Percentiles rank a stretch among this genome's conserved stretches.
Evolutionary conservation across 2,797 vertebrate genomes (phyloP).

Genomic region (Anas capensis): DNA sequence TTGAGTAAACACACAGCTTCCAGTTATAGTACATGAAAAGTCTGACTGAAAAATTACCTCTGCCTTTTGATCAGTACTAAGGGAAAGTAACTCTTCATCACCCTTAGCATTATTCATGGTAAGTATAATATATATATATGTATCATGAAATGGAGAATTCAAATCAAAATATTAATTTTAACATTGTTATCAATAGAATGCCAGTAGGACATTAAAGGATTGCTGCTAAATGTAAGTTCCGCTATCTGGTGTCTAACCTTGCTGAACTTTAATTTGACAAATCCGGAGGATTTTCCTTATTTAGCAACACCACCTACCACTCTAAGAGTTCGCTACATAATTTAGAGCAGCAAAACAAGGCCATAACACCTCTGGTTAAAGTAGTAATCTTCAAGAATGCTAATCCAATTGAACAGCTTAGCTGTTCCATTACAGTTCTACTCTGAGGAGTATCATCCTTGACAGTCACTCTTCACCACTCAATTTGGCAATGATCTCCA

Average conservation of each 20-base stretch:
- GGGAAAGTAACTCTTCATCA: not conserved
- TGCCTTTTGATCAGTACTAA: not conserved
- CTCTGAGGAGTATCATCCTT: not conserved
- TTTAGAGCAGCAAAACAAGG: conserved; percentile 36
- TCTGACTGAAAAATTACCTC: not conserved
- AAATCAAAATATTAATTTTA: not conserved
- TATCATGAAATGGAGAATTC: not conserved
- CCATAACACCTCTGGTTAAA: conserved; percentile 25
- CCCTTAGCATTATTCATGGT: not conserved
- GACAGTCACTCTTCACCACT: not conserved
- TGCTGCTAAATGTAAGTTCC: not conserved
- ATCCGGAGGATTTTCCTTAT: conserved; percentile 68
- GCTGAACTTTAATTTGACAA: conserved; percentile 49
- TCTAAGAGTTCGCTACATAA: not conserved
- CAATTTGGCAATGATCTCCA: not conserved
- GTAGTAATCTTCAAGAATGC: conserved; percentile 59
- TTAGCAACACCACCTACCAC: conserved; percentile 45
- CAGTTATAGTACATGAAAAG: not conserved
- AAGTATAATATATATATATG: not conserved
- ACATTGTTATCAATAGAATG: not conserved
- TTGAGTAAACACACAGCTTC: not conserved
- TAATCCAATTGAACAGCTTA: conserved; percentile 67
- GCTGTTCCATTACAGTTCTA: conserved; percentile 2
- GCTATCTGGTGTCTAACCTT: conserved; percentile 30
- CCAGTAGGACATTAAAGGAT: not conserved